phyloP scores from a whole-genome alignment of 2,888 invertebrate genomes.

The Globia sparganii region DNA sequence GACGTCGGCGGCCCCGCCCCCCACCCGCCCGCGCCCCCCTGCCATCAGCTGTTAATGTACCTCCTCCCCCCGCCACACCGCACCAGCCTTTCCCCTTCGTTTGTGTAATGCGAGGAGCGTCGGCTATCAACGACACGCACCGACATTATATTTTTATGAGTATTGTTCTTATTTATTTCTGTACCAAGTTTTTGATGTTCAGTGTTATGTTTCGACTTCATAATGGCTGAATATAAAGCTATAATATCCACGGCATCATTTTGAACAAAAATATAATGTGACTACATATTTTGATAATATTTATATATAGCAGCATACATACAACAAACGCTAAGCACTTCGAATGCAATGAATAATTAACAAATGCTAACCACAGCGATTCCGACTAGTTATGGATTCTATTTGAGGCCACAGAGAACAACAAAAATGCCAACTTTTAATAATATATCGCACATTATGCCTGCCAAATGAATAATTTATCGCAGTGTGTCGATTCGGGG shows the following conservation, averaged over 20 bases:
- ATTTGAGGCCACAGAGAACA: conserved; percentile 77
- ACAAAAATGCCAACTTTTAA: conserved; percentile 90
- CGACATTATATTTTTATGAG: conserved; percentile 67
- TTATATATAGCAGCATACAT: conserved; percentile 17
- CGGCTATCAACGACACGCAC: conserved; percentile 75
- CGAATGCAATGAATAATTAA: conserved; percentile 51
- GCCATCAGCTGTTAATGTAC: conserved; percentile 90
- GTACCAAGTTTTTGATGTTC: conserved; percentile 45
- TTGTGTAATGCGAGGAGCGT: conserved; percentile 89
- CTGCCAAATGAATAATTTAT: conserved; percentile 90
- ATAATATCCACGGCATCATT: conserved; percentile 4
- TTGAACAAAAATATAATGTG: conserved; percentile 12
- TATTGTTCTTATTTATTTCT: conserved; percentile 63
- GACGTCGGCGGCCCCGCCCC: conserved; percentile 80
- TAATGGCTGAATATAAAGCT: conserved; percentile 21
- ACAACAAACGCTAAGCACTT: conserved; percentile 26
- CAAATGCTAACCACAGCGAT: conserved; percentile 70
- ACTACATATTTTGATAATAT: too few species aligned
- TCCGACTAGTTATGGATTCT: conserved; percentile 78
- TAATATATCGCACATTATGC: conserved; percentile 90
- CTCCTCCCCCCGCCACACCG: conserved; percentile 73
- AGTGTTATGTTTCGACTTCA: conserved; percentile 40
- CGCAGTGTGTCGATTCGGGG: conserved; percentile 87
- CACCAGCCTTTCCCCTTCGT: conserved; percentile 90
- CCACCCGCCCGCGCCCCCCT: conserved; percentile 71